Conservation (phyloP, 2,888 invertebrate species). For the Odontocerum albicorne region DNA sequence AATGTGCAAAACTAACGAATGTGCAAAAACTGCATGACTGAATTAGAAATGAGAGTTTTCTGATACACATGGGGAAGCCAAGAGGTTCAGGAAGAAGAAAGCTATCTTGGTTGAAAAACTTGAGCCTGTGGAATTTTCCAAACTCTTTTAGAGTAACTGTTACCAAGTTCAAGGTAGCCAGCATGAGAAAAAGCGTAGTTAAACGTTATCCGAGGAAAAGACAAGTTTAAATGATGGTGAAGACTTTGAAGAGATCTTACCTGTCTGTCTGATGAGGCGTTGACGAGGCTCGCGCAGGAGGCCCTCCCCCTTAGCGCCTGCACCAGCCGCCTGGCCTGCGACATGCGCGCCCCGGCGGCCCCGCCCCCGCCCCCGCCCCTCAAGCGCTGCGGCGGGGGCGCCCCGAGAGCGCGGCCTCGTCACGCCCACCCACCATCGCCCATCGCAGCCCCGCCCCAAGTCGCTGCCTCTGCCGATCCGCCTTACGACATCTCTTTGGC, state of each 20-base stretch:
- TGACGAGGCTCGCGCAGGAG: conserved; percentile 32
- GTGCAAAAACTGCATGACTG: too few relatives aligned
- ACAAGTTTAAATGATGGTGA: not conserved
- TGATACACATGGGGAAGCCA: too few relatives aligned
- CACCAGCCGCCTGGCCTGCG: conserved; percentile 29
- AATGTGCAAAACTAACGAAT: too few relatives aligned
- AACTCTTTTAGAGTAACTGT: too few relatives aligned
- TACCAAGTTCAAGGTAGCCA: too few relatives aligned
- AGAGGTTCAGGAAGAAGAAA: too few relatives aligned
- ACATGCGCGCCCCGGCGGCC: conserved; percentile 19
- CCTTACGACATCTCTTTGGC: too few relatives aligned
- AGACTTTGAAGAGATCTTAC: conserved; percentile 9
- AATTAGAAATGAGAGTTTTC: too few relatives aligned
- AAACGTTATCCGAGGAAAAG: too few relatives aligned
- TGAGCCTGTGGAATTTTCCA: not conserved
- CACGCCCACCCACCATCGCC: conserved; percentile 10
- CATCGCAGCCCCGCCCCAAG: conserved; percentile 7
- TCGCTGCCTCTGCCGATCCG: too few relatives aligned
- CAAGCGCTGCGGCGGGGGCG: conserved; percentile 15
- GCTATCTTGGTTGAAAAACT: too few relatives aligned
- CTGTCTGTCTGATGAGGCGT: conserved; percentile 31
- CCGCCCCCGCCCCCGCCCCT: conserved; percentile 20
- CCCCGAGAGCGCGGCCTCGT: conserved; percentile 6
- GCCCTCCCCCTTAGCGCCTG: conserved; percentile 29
- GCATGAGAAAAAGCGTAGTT: too few relatives aligned